Base-by-base conservation (phyloP, 2,888 invertebrate species). In the Drosophila macrospina region DNA sequence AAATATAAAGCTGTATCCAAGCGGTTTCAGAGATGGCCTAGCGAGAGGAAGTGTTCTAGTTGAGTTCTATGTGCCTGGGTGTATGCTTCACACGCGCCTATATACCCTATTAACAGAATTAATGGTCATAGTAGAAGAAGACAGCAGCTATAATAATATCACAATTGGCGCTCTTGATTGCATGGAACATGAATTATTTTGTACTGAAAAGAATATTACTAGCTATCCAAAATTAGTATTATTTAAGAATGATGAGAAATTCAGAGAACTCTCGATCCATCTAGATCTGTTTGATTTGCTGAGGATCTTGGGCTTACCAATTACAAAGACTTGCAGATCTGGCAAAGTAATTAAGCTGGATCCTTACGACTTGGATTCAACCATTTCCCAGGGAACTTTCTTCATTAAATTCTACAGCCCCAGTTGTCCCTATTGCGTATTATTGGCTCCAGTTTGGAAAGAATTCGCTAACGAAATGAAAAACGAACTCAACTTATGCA, bases 321-420 rank as follows among this genome's bases (percentile, higher is more conserved):
- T 28, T 5, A 8, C 1, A 2, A 3, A 1, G 16, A 16, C 0
- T 2, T 62, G 71, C n/a, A 10, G 7, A 1, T 4, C 30, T 2
- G 64, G 71, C 0, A 0, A 0, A 0, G 64, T 68, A 11, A 10
- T 34, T 0, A 5, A 5, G 0, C 6, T 69, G 5, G 10, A 4
- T 0, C 0, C 34, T 0, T 4, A 5, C 0, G n/a, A 7, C 0
- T 56, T 26, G 5, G 2, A 4, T 2, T 1, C 7, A 0, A 10
- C 16, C 0, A 4, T 57, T 15, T 8, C 20, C 0, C 11, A 7
- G 3, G 69, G 69, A 1, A 30, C 0, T 4, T 66, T 5, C 36
- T 57, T 66, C 0, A 15, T 69, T 0, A 56, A 66, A 10, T 66
- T 69, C 15, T 65, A 8, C 13, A 15, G n/a, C 0, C n/a, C 16